phyloP scores from a whole-genome alignment of 2,797 vertebrate species.

The Eidolon dupreanum region DNA sequence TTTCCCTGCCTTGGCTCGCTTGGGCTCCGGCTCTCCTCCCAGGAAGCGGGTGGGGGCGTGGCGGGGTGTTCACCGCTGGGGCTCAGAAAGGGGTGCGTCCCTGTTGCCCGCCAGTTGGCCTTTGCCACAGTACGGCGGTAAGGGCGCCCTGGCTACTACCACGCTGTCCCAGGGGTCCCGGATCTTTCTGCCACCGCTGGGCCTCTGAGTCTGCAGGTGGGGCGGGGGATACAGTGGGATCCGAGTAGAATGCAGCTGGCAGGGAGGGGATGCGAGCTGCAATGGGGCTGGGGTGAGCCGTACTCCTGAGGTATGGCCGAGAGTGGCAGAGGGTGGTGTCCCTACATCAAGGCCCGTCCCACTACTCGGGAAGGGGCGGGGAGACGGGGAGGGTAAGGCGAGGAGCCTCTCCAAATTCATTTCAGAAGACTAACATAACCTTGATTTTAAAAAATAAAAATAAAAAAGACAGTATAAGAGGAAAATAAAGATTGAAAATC shows the following conservation, averaged over 20 bases:
- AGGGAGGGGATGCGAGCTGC: slow-evolving; percentile 10
- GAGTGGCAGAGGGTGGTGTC: neutral
- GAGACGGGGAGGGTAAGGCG: neutral
- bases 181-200: neutral
- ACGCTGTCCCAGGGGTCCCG: neutral
- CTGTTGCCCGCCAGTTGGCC: neutral
- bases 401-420: neutral
- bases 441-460: too few relatives aligned
- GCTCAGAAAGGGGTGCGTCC: neutral
- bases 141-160: neutral
- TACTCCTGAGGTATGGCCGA: neutral
- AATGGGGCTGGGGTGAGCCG: neutral
- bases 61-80: neutral
- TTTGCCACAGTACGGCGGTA: neutral
- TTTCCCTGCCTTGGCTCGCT: slow-evolving; percentile 44
- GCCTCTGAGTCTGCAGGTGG: neutral
- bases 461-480: neutral
- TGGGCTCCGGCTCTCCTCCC: neutral
- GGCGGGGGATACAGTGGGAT: slow-evolving; percentile 53
- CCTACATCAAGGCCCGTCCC: slow-evolving; percentile 65
- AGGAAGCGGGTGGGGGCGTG: neutral
- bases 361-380: slow-evolving; percentile 64
- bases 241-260: neutral
- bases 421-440: too few relatives aligned
- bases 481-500: neutral